phyloP scores from a whole-genome alignment of 2,113 vertebrate genomes.

The Oreotragus oreotragus region DNA sequence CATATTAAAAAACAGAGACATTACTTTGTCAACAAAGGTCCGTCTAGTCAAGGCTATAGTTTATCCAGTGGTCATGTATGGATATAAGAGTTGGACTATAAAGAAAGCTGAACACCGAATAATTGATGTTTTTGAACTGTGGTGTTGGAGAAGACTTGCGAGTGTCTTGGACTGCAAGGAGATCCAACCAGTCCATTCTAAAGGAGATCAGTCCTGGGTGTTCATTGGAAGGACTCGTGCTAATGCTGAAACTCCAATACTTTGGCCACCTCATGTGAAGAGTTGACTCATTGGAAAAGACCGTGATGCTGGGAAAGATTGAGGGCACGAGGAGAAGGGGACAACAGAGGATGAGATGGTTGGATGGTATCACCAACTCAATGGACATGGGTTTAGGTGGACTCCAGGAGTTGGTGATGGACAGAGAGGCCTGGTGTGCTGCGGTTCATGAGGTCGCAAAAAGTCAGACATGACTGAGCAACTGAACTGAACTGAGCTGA shows the following conservation, averaged over 20 bases:
- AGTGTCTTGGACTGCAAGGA: neutral
- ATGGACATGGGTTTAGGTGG: neutral
- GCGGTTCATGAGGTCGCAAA: rapidly evolving
- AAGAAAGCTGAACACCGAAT: neutral
- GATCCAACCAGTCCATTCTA: neutral
- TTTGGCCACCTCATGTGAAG: neutral
- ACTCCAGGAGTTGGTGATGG: neutral
- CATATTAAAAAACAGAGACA: neutral
- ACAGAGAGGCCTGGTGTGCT: neutral
- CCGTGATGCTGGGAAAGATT: neutral
- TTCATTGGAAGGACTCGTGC: neutral
- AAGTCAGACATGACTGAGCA: neutral
- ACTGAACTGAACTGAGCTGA: neutral
- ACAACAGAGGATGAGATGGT: neutral
- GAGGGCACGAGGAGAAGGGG: neutral
- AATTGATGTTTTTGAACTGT: neutral
- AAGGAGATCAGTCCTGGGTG: neutral
- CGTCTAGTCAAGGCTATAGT: neutral
- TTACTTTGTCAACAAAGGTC: neutral
- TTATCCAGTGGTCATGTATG: neutral
- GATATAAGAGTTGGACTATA: neutral
- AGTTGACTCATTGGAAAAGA: neutral
- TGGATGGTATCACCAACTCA: neutral
- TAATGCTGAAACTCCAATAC: neutral
- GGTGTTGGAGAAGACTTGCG: neutral